Percentiles rank a stretch among this genome's conserved stretches.
Evolutionary conservation across 2,113 vertebrate genomes (phyloP).

Genomic region (Ahaetulla prasina): DNA sequence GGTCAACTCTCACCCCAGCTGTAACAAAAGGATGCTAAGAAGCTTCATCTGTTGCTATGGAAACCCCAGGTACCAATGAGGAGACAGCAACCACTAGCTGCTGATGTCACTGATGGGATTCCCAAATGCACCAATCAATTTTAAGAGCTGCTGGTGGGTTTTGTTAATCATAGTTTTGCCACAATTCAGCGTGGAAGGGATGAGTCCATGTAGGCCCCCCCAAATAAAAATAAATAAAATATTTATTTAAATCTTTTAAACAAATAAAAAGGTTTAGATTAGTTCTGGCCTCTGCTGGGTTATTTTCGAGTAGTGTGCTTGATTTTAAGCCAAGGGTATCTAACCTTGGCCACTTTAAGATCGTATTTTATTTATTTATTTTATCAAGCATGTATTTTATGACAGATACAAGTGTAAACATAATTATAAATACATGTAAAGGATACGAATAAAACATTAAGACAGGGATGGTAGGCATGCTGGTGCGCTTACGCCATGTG

Average conservation of each 20-base stretch:
- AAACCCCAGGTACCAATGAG: background rate
- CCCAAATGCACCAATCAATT: background rate
- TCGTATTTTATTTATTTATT: too few species aligned
- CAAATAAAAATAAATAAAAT: background rate
- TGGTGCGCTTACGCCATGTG: too few species aligned
- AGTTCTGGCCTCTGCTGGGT: background rate
- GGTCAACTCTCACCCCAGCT: background rate
- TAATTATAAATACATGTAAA: too few species aligned
- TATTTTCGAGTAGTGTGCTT: background rate
- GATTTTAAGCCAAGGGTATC: background rate
- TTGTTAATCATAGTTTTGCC: background rate
- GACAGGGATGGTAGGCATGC: too few species aligned
- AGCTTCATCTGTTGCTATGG: slow-evolving; percentile 3
- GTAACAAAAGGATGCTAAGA: background rate
- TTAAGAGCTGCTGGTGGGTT: background rate
- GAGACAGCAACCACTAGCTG: background rate
- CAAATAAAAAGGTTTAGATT: background rate
- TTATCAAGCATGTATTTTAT: too few species aligned
- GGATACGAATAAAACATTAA: too few species aligned
- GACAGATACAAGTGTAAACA: too few species aligned
- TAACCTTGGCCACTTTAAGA: background rate
- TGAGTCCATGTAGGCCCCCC: background rate
- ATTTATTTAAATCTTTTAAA: background rate
- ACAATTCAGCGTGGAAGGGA: background rate
- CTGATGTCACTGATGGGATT: too few species aligned